Evolutionary conservation across 2,797 vertebrate species (phyloP), one percentile per base, ranked within the genome.

Genomic region (Sebastes iracundus): DNA sequence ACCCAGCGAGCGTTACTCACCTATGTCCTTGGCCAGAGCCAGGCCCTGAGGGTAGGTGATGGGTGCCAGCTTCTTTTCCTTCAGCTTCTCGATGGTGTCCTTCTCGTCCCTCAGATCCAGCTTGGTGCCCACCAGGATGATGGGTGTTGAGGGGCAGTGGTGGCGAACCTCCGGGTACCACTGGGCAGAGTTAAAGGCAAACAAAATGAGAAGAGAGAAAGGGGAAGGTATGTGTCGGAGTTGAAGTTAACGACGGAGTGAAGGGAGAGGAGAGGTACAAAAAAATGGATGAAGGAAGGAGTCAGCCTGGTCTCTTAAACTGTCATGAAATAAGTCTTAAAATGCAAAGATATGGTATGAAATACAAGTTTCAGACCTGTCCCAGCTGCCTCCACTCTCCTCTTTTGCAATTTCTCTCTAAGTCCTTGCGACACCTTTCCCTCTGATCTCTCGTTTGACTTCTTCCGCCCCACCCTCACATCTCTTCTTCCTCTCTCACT

Each of bases 21-120:
- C 95, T 0, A 96, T 96, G 84, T 97, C 95, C 75, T 97, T 97
- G 25, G 96, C 95, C 78, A 95, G 91, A 25, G 96, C 96, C 63
- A 96, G 94, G 33, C 95, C 95, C 65, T 97, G 94, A 42, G 96
- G 96, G 64, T 96, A 97, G 0, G 95, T 97, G 90, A 97, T 97
- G 0, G 96, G 96, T 0, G 97, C 85, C 42, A 98, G 89, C 83
- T 99, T 98, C 95, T 98, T 98, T 73, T 99, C 97, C 92, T 98
- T 98, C 86, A 99, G 94, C 92, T 97, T 98, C 93, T 99, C 97
- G 0, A 98, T 97, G 83, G 97, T 97, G 0, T 99, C 97, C 84
- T 98, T 98, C 87, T 99, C 97, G 1, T 99, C 97, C 53, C 97
- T 96, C 88, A 98, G 95, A 90, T 99, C 97, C 90, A 99, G 90